Evolutionary conservation across 2,888 invertebrate species (phyloP), one percentile per base, ranked within the genome.

Genomic region (Mesorhabditis spiculigera): DNA sequence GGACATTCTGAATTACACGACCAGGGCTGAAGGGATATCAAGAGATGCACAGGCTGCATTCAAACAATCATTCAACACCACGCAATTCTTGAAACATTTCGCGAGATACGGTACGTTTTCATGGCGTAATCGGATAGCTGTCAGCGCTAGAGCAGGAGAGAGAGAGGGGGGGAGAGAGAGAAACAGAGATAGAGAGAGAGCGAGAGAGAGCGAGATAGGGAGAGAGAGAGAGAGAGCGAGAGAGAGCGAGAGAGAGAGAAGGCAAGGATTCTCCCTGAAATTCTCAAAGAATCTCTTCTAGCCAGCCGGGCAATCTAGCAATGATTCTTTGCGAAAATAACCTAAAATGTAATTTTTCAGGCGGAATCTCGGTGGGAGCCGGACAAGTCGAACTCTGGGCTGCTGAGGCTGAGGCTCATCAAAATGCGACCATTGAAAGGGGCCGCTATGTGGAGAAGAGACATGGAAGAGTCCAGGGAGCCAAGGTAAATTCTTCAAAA

Each of bases 371-470:
- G 58, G 74, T 79, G 28, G 78, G 78, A 8, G 75, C 74, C 65
- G 76, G 73, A 10, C 75, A 74, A 10, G 45, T 81, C 45, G 78
- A 81, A 16, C 70, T 73, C 10, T 75, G 80, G 79, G 66, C 86
- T 8, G 77, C 76, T 67, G 82, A 86, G 68, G 86, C 87, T 0
- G 81, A 83, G 58, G 75, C 75, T 4, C 84, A 86, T 45, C 73
- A 86, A 65, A 77, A 81, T 64, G 82, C 83, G n/a, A 86, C 87
- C 10, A 67, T 80, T 63, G 79, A 76, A 41, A 72, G 86, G 43
- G 81, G 82, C 68, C 78, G 78, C 8, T 78, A 80, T 66, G 78
- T 85, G 44, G 82, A 82, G 70, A 86, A 85, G 68, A 68, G 82
- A 65, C 73, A 73, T 45, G 78, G 78, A 41, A 44, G 80, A 13